Conservation (phyloP, 2,888 invertebrate species). For the Drosophila suboccidentalis region DNA sequence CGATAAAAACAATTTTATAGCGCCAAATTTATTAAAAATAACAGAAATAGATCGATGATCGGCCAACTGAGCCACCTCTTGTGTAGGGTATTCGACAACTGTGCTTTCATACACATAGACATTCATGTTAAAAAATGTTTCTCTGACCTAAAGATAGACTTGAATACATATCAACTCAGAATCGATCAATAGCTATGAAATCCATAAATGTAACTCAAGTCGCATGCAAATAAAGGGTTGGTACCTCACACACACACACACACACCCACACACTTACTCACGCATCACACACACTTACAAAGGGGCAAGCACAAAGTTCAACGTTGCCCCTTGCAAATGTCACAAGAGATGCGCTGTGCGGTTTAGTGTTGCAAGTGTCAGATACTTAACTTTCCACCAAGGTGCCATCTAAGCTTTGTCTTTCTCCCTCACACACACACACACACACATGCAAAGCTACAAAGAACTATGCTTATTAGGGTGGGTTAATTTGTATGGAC, state of each 20-base stretch:
- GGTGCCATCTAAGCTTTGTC: conserved; percentile 33
- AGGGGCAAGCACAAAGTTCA: conserved; percentile 27
- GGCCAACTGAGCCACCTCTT: no score
- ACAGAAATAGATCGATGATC: no score
- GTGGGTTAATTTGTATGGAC: no score
- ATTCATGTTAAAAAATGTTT: no score
- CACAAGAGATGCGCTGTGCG: conserved; percentile 66
- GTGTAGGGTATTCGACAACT: no score
- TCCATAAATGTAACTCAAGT: conserved; percentile 55
- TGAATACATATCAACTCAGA: neutral
- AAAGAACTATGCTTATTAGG: conserved; percentile 14
- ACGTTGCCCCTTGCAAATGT: conserved; percentile 41
- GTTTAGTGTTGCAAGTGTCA: conserved; percentile 53
- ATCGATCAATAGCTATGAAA: conserved; percentile 19
- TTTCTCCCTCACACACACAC: conserved; percentile 1
- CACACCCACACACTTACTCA: conserved; percentile 2
- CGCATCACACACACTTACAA: neutral
- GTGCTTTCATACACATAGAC: no score
- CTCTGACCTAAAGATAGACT: no score
- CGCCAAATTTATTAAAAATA: no score
- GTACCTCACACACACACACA: conserved; percentile 1
- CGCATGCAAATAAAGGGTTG: conserved; percentile 54
- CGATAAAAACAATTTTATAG: no score
- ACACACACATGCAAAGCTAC: conserved; percentile 3
- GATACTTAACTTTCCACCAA: conserved; percentile 64